Base-by-base conservation (phyloP, 2,888 invertebrate species). In the Yponomeuta plumbellus region DNA sequence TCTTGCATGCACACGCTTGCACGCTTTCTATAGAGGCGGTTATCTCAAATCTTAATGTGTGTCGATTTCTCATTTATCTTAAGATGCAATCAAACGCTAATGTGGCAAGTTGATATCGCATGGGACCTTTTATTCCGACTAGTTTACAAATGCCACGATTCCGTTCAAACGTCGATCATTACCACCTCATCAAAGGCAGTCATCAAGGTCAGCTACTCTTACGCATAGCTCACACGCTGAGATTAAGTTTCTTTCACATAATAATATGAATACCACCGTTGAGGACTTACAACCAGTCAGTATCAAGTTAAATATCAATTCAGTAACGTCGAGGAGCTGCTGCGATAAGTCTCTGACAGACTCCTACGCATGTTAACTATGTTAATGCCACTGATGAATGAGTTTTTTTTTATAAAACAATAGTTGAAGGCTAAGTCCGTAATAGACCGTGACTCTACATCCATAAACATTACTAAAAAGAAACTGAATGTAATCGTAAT, bases 301-400 rank as follows among this genome's bases (percentile, higher is more conserved):
- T 52, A 52, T 17, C 44, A 52, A 52, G 44, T 13, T 52, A 52
- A 52, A 17, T 52, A 52, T 52, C 17, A 13, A 52, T 17, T 52
- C 17, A 52, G 13, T 52, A 34, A 34, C 8, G 44, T 17, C 44
- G 44, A 52, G 44, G 17, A 52, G 44, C 44, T 17, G 44, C 44
- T 17, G 17, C 17, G 44, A 52, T 52, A 52, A 52, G 44, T 17
- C 44, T 17, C 44, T 74, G 75, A 72, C 76, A 74, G 75, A 76
- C 80, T 77, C 82, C 83, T 79, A 81, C 83, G 78, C 82, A 70
- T 65, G 20, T 59, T 21, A 13, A 59, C 21, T 20, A 20, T 23
- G 21, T 20, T 59, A 21, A 20, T 59, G 59, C 11, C 23, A 52
- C 23, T 59, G 59, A 59, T 59, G 20, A 59, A 59, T 59, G 59